Evolutionary conservation across 2,113 vertebrate species (phyloP), one percentile per base, ranked within the genome.

Genomic region (Miniopterus natalensis): DNA sequence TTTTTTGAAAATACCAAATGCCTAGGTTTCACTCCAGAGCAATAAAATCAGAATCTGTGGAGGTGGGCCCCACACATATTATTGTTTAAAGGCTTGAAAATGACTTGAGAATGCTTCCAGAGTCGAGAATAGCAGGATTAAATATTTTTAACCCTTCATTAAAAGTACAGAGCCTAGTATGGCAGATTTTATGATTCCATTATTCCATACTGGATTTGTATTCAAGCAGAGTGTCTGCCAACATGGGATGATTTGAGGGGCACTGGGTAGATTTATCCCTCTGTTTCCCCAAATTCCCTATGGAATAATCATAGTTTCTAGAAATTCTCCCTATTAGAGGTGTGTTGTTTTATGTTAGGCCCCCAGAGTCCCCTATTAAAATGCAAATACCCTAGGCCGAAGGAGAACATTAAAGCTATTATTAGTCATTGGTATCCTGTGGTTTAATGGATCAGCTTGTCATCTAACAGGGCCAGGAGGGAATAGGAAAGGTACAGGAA

Each of bases 361-460:
- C 25, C 9, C 70, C 18, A 77, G 61, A 77, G 68, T 88, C 8
- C 21, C 47, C 8, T 94, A 27, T 83, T 83, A 90, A 95, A 93
- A 95, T 88, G 53, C 23, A 90, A 96, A 90, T 92, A 75, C 53
- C 21, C 14, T 96, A 31, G 78, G 80, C 20, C 92, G 59, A 92
- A 84, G n/a, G 17, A 92, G 11, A 84, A 74, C 36, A 93, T 81
- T 90, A 90, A 95, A 88, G 47, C 15, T 93, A 84, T 88, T 96
- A 73, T 96, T 96, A 96, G 81, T 94, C 88, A 94, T 59, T 63
- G 51, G 81, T 40, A 92, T 78, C 74, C 6, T 83, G 27, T 70
- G 45, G 11, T 94, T 89, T 93, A 88, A 94, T 70, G 40, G 81
- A 96, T 95, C 53, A 97, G n/a, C 55, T 66, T 96, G 89, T 93